Conservation (phyloP, 2,113 vertebrate species). For the Onychorhynchus coronatus region DNA sequence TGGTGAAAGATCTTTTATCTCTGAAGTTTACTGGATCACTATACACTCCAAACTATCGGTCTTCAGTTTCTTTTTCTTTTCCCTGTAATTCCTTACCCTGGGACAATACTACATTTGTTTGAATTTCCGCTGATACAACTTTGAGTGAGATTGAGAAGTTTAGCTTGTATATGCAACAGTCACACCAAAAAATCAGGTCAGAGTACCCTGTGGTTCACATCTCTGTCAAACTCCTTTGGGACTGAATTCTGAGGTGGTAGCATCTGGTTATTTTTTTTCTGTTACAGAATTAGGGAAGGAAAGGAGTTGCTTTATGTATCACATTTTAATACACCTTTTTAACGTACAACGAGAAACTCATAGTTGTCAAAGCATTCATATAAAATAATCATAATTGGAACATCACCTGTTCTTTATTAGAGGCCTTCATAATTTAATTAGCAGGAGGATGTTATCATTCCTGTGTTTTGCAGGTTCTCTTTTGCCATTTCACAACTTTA, state of each 20-base stretch:
- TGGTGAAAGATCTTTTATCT: background rate
- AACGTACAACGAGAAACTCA: background rate
- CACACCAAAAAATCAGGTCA: background rate
- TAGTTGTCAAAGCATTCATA: background rate
- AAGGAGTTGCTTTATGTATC: background rate
- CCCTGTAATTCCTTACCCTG: background rate
- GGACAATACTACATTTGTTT: background rate
- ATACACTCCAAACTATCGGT: background rate
- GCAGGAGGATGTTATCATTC: background rate
- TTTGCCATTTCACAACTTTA: background rate
- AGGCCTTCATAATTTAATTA: background rate
- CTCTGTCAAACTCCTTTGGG: background rate
- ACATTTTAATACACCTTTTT: background rate
- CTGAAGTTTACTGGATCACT: background rate
- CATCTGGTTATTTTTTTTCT: background rate
- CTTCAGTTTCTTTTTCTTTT: background rate
- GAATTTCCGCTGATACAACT: background rate
- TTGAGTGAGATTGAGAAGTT: background rate
- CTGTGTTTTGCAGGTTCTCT: background rate
- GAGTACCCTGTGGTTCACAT: background rate
- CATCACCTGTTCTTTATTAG: background rate
- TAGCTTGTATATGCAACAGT: background rate
- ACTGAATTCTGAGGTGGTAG: background rate
- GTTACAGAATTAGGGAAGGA: background rate
- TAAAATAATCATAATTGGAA: background rate